These are phyloP conservation scores for Bagarius yarrelli DNA, from an alignment of 2,113 vertebrate species.

Conservation along the genomic window DNA sequence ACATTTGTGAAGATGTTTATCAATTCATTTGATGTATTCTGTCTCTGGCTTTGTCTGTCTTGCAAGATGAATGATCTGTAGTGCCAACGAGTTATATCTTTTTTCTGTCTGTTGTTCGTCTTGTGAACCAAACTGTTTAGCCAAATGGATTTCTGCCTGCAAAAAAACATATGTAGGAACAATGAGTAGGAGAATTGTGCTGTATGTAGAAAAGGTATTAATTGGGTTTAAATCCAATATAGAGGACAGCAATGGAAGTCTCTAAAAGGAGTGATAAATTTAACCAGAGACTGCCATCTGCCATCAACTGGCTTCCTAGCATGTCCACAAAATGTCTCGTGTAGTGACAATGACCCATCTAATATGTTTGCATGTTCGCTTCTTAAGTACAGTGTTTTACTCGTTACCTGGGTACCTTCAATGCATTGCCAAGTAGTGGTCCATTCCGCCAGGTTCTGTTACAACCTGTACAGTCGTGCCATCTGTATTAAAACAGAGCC, in stretches of 20 bases:
- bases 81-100: constrained; percentile 68
- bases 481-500: constrained; percentile 55
- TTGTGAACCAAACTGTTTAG: constrained; percentile 65
- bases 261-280: constrained; percentile 51
- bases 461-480: constrained; percentile 62
- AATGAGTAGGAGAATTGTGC: constrained; percentile 41
- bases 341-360: constrained; percentile 59
- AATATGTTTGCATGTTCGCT: constrained; percentile 68
- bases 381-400: constrained; percentile 43
- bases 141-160: constrained; percentile 68
- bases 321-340: constrained; percentile 67
- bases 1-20: constrained; percentile 55
- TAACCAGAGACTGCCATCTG: constrained; percentile 53
- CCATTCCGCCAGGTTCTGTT: constrained; percentile 58
- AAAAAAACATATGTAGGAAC: constrained; percentile 48
- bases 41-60: constrained; percentile 72
- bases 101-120: constrained; percentile 64
- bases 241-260: constrained; percentile 37
- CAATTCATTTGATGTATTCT: constrained; percentile 64
- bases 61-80: constrained; percentile 71
- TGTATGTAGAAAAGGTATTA: constrained; percentile 55
- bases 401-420: constrained; percentile 57
- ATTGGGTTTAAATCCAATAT: constrained; percentile 54
- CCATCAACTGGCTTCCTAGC: constrained; percentile 60
- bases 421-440: constrained; percentile 65